Evolutionary conservation across 2,888 invertebrate species (phyloP).

Genomic region (Coremacera marginata): DNA sequence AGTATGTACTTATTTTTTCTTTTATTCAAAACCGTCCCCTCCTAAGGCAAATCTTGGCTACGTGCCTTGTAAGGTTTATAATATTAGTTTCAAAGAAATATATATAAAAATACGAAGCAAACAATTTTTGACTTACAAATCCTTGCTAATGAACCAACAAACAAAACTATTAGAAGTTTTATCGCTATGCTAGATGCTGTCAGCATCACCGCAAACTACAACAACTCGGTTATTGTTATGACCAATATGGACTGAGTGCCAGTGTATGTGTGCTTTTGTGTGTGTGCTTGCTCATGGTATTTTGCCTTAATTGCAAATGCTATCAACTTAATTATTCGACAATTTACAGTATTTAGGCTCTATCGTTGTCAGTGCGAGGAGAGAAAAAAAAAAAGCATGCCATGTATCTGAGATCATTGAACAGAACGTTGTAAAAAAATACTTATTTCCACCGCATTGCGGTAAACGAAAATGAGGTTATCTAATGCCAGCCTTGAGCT

Average conservation of each 20-base stretch:
- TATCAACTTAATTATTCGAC: conserved; percentile 22
- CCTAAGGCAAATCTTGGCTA: too few relatives aligned
- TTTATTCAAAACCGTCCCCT: too few relatives aligned
- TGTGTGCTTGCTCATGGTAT: conserved; percentile 2
- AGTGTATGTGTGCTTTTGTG: neutral
- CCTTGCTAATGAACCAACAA: too few relatives aligned
- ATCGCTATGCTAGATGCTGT: too few relatives aligned
- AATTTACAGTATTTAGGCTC: neutral
- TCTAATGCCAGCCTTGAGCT: too few relatives aligned
- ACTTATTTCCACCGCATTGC: conserved; percentile 5
- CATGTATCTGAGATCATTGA: neutral
- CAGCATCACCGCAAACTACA: neutral
- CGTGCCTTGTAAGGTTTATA: too few relatives aligned
- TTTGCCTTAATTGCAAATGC: conserved; percentile 7
- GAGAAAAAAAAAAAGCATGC: neutral
- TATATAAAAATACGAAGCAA: too few relatives aligned
- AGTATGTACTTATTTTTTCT: too few relatives aligned
- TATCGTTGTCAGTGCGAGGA: neutral
- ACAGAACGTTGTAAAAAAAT: neutral
- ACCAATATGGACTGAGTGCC: neutral
- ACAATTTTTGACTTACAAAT: too few relatives aligned
- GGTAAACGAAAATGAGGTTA: neutral
- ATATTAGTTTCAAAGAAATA: too few relatives aligned
- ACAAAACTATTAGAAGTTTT: too few relatives aligned
- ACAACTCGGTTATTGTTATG: too few relatives aligned